Base-by-base conservation (phyloP, 1,140 invertebrate species). In the Physella acuta region DNA sequence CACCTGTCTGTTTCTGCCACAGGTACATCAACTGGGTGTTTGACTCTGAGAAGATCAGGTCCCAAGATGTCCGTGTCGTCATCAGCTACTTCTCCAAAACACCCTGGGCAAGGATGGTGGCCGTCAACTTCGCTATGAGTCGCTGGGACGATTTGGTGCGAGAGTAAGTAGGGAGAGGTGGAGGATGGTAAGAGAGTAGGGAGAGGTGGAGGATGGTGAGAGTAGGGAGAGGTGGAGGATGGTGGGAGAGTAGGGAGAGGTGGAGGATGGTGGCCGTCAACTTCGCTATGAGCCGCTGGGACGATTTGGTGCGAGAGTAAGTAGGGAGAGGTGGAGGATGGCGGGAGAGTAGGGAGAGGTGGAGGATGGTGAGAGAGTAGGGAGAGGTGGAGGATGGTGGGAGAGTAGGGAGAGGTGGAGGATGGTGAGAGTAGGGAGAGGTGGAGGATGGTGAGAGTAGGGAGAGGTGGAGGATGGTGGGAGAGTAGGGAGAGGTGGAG, bases 1-100 rank as follows among this genome's bases (percentile, higher is more conserved):
- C n/a, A n/a, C n/a, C n/a, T n/a, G n/a, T n/a, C n/a, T n/a, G n/a
- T n/a, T n/a, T n/a, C n/a, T n/a, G n/a, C n/a, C n/a, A 2, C 34
- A 82, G 81, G 53, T 82, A 82, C 69, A 76, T 76, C 26, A 76
- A 79, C 52, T 81, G 78, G 78, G 72, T 81, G 39, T 79, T 81
- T 71, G 78, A 81, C 34, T 68, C 70, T 3, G 65, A 71, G 26
- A 80, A 80, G 60, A 81, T 82, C 5, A 76, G 78, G 30, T 70
- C 74, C 68, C 81, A 82, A 52, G 80, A 82, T 64, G 80, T 82
- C 0, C 68, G 79, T 1, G 65, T 80, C 3, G 79, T 82, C 8
- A 76, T 81, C 49, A 73, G 75, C 44, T 81, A 81, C 69, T 79
- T 81, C 51, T 71, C 77, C 14, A 77, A 79, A 60, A 81, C 76